Conservation (phyloP, 1,140 invertebrate genomes). For the Zaprionus gabonicus region DNA sequence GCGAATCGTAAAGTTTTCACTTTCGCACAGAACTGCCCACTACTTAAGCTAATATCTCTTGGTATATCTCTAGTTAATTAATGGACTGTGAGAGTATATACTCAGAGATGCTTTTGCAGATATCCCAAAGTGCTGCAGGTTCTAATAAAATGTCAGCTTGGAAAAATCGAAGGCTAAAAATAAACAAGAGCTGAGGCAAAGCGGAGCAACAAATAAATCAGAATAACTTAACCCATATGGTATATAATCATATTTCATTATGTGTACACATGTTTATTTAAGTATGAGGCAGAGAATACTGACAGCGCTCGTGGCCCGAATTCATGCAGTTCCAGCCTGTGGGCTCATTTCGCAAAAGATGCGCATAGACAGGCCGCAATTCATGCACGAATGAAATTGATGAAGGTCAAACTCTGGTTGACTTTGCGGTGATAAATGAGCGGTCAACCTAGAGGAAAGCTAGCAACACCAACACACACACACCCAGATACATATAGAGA, state of each 20-base stretch:
- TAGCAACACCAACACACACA: conserved; percentile 19
- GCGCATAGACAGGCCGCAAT: conserved; percentile 52
- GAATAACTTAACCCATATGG: conserved; percentile 46
- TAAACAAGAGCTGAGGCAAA: conserved; percentile 15
- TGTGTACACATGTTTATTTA: conserved; percentile 20
- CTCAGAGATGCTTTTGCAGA: neutral
- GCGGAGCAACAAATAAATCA: conserved; percentile 36
- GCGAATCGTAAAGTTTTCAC: conserved; percentile 59
- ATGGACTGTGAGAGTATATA: neutral
- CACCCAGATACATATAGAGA: conserved; percentile 5
- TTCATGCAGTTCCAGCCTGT: conserved; percentile 23
- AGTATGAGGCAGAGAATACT: conserved; percentile 4
- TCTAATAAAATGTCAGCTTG: conserved; percentile 11
- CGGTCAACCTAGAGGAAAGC: conserved; percentile 56
- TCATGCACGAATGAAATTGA: conserved; percentile 68
- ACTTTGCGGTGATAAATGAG: conserved; percentile 71
- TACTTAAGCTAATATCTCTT: conserved; percentile 9
- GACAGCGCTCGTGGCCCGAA: conserved; percentile 18
- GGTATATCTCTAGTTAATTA: conserved; percentile 13
- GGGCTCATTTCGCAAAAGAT: conserved; percentile 47
- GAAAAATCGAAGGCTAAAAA: conserved; percentile 15
- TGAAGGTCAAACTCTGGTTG: conserved; percentile 69
- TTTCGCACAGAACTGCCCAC: conserved; percentile 28
- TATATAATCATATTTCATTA: conserved; percentile 53
- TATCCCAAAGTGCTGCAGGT: neutral